Conservation (phyloP, 1,140 invertebrate genomes). For the Lysiphlebus fabarum region DNA sequence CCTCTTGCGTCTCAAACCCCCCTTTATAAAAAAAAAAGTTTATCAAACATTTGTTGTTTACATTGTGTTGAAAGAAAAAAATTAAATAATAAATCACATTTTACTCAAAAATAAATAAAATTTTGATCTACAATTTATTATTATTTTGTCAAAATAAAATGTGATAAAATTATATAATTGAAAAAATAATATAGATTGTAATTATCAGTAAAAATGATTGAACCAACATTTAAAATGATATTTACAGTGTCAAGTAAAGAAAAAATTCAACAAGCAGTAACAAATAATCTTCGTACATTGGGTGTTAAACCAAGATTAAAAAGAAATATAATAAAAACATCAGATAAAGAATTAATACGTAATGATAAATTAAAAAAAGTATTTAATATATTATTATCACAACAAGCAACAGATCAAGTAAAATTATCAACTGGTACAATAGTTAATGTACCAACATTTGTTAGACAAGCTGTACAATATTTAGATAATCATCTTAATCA, state of each 20-base stretch:
- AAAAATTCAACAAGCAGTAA: conserved; percentile 61
- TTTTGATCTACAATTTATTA: too few relatives aligned
- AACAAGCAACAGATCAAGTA: conserved; percentile 62
- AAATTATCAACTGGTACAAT: conserved; percentile 58
- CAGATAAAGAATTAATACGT: conserved; percentile 35
- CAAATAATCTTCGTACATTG: conserved; percentile 59
- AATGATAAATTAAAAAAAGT: conserved; percentile 50
- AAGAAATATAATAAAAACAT: conserved; percentile 57
- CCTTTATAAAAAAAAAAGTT: too few relatives aligned
- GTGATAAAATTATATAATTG: too few relatives aligned
- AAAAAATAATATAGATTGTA: background rate
- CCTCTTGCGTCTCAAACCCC: too few relatives aligned
- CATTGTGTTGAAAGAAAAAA: too few relatives aligned
- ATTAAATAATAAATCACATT: too few relatives aligned
- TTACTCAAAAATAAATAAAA: too few relatives aligned
- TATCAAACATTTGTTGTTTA: too few relatives aligned
- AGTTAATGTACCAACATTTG: conserved; percentile 71
- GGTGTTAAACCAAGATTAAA: conserved; percentile 66
- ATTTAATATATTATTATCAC: conserved; percentile 61
- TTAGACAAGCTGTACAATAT: conserved; percentile 68
- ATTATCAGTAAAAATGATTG: conserved; percentile 52
- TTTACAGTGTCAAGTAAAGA: conserved; percentile 65
- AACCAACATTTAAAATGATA: conserved; percentile 37
- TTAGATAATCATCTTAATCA: conserved; percentile 65
- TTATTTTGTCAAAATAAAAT: too few relatives aligned